Base-by-base conservation (phyloP, 2,888 invertebrate species). In the Tipula helvola region DNA sequence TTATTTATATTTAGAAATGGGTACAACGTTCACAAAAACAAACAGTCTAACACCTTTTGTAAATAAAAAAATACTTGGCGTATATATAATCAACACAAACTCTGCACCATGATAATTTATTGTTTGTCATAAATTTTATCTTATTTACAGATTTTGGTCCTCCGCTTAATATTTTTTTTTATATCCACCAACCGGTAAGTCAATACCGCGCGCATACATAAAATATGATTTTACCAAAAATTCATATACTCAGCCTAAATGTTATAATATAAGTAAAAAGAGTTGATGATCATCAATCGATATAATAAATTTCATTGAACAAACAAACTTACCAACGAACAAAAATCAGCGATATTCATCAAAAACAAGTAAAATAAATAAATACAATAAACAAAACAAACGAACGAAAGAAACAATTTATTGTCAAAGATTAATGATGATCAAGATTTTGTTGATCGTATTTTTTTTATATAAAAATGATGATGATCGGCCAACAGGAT, bases 391-490 rank as follows among this genome's bases (percentile, higher is more conserved):
- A 84, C 7, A 39, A 39, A 39, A 39, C 41, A 84, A 84, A 84
- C 84, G 39, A 84, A 36, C n/a, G 41, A 84, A 39, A n/a, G 12
- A 84, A 39, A 84, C n/a, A 84, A 84, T n/a, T 84, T 84, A 84
- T 84, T 84, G 84, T 84, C 84, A 84, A 84, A 84, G 84, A 84
- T 84, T 84, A 84, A 84, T 84, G 84, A 84, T 39, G 84, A 84
- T 84, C 84, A 84, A 84, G 84, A 84, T 84, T 84, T 84, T 84
- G 84, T 39, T 84, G 84, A 84, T 84, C 84, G 84, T 84, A 84
- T 39, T 16, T n/a, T 36, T 84, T n/a, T 36, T 84, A 16, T 84
- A 71, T 71, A 28, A 28, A 71, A 71, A 71, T 84, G 36, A 84
- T 84, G 84, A 84, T 39, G 84, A 84, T 84, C 84, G 84, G 39